A percentile compares a stretch with the other conserved stretches of the same genome.
Evolutionary conservation across 2,113 vertebrate genomes (phyloP).

Genomic region (Bucco capensis): DNA sequence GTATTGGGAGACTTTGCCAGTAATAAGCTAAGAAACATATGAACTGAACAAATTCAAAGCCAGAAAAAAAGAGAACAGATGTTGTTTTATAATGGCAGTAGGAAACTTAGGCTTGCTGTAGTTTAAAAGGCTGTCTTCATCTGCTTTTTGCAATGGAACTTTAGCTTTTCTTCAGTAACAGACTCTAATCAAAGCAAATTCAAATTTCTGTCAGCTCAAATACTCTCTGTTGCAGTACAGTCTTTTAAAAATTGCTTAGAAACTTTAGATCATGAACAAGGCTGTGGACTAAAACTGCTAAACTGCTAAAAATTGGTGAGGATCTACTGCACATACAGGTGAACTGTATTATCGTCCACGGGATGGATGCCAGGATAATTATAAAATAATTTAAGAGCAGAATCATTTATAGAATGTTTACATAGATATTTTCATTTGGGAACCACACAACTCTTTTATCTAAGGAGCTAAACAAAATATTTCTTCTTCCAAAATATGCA

Average conservation of each 20-base stretch:
- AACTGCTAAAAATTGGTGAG: not conserved
- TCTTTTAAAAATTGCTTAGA: not conserved
- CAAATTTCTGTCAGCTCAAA: not conserved
- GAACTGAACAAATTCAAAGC: not conserved
- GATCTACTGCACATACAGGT: not conserved
- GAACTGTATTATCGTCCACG: not conserved
- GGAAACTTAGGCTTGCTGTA: not conserved
- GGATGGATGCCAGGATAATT: not conserved
- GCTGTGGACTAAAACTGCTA: not conserved
- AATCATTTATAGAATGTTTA: not conserved
- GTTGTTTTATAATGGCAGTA: not conserved
- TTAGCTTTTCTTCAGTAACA: not conserved
- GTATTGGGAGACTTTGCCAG: not conserved
- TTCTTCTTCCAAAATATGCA: not conserved
- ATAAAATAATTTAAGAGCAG: not conserved
- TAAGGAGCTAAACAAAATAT: not conserved
- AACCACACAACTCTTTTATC: not conserved
- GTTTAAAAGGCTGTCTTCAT: not conserved
- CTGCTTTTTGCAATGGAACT: not conserved
- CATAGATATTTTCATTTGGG: not conserved
- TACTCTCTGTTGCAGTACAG: not conserved
- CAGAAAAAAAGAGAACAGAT: not conserved
- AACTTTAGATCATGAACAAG: not conserved
- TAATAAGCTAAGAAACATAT: not conserved
- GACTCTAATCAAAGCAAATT: conserved; percentile 12